Evolutionary conservation across 30 jellyfish, hydroid and myxozoan species (phyloP).

Genomic region (Rhopilema esculentum): DNA sequence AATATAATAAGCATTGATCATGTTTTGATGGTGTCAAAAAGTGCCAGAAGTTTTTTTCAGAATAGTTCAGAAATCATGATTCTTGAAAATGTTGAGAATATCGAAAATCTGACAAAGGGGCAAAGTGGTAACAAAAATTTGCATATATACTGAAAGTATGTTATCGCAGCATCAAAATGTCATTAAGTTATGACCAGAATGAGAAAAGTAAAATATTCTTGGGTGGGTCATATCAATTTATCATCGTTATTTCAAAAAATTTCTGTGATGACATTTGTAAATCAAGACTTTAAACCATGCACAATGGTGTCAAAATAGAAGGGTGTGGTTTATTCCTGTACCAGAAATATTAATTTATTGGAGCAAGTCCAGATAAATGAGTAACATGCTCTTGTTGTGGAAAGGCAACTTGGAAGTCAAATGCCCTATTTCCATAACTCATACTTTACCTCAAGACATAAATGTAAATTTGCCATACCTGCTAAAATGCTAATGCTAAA

Average conservation of each 20-base stretch:
- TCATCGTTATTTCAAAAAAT: conserved; percentile 11
- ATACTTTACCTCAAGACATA: conserved; percentile 5
- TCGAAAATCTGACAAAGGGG: not conserved
- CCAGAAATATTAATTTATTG: conserved; percentile 29
- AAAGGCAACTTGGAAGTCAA: conserved; percentile 63
- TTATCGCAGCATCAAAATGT: conserved; percentile 7
- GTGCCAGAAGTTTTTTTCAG: not conserved
- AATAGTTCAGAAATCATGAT: not conserved
- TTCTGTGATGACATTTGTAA: conserved; percentile 56
- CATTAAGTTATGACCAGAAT: conserved; percentile 1
- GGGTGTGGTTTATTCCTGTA: conserved; percentile 26
- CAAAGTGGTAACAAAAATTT: not conserved
- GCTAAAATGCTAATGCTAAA: not conserved
- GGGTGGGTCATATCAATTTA: not conserved
- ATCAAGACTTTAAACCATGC: conserved; percentile 16
- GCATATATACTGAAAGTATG: conserved; percentile 7
- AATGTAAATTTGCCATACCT: conserved; percentile 7
- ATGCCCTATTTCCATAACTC: conserved; percentile 42
- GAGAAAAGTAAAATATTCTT: conserved; percentile 14
- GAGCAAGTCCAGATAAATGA: conserved; percentile 71
- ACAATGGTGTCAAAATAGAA: not conserved
- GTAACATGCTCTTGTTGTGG: conserved; percentile 50
- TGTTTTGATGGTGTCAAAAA: not conserved
- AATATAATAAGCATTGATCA: not conserved
- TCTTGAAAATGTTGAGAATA: not conserved